Base-by-base conservation (phyloP, 2,113 vertebrate genomes). In the Galemys pyrenaicus region DNA sequence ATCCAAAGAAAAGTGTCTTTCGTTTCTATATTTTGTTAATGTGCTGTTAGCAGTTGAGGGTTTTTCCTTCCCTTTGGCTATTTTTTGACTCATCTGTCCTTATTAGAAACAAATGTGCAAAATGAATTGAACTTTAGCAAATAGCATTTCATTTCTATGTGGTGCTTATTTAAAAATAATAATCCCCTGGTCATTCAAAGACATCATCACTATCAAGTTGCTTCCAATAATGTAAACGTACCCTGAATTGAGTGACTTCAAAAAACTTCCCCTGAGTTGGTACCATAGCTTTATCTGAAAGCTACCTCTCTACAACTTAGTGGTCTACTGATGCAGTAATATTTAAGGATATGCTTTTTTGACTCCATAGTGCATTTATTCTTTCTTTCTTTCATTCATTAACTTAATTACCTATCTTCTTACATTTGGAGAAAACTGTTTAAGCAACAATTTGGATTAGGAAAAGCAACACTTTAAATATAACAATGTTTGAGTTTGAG, bases 1-100 rank as follows among this genome's bases (percentile, higher is more conserved):
- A 99, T 99, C 99, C 99, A 99, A 99, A 99, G 99, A 99, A 99
- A 99, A 99, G 98, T 99, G 98, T 98, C 98, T 98, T 98, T 98
- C 97, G 95, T 98, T 99, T 99, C 99, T 98, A 96, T 97, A 98
- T 97, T 98, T 98, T 98, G 97, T 98, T 98, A 98, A 98, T 98
- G 97, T 98, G 98, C 98, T 98, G 98, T 98, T 98, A 98, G 98
- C 97, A 97, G 97, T 98, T 97, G 97, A 98, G 97, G 81, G 37
- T 46, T 97, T 98, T 98, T 98, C 62, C n/a, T n/a, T 90, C 92
- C 98, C 97, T 98, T 98, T 97, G 98, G 98, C 98, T 98, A 97
- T 98, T 96, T 97, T 96, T 88, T 98, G 97, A 98, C 97, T 98
- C 98, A 92, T 98, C 75, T 97, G 96, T 97, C 77, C 97, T 97